Conservation (phyloP, 2,888 invertebrate genomes). For the Cantharis rufa region DNA sequence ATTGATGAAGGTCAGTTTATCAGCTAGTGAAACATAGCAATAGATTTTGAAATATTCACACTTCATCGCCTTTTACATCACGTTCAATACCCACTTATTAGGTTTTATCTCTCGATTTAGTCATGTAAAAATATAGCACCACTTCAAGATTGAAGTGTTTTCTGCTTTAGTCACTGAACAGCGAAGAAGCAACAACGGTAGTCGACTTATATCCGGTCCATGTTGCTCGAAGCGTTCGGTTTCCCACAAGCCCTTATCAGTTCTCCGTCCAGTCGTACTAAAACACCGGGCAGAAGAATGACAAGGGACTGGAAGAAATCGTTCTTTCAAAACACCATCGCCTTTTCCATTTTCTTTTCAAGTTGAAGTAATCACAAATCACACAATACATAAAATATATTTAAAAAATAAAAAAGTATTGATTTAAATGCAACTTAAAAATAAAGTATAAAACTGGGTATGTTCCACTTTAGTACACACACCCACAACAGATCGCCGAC, state of each 20-base stretch:
- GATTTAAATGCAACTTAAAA: neutral
- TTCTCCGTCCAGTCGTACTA: constrained; percentile 95
- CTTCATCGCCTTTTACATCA: constrained; percentile 4
- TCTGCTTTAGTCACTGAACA: constrained; percentile 19
- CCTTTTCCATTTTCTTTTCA: neutral
- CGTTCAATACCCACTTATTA: constrained; percentile 11
- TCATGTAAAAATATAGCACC: constrained; percentile 23
- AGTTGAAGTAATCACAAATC: neutral
- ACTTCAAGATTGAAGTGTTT: constrained; percentile 8
- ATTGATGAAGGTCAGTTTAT: constrained; percentile 8
- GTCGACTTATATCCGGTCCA: constrained; percentile 10
- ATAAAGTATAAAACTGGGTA: neutral
- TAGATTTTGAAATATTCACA: constrained; percentile 14
- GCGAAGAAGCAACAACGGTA: constrained; percentile 18
- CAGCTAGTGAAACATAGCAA: constrained; percentile 7
- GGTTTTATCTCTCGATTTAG: constrained; percentile 16
- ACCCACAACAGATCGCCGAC: neutral
- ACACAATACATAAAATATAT: neutral
- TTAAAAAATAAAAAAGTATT: neutral
- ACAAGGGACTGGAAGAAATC: constrained; percentile 76
- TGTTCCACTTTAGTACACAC: neutral
- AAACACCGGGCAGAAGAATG: constrained; percentile 92
- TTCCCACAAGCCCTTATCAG: constrained; percentile 93
- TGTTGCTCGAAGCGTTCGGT: constrained; percentile 56
- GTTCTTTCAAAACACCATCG: constrained; percentile 19